Conservation (phyloP, 2,888 invertebrate genomes). For the Folsomia manolachei region DNA sequence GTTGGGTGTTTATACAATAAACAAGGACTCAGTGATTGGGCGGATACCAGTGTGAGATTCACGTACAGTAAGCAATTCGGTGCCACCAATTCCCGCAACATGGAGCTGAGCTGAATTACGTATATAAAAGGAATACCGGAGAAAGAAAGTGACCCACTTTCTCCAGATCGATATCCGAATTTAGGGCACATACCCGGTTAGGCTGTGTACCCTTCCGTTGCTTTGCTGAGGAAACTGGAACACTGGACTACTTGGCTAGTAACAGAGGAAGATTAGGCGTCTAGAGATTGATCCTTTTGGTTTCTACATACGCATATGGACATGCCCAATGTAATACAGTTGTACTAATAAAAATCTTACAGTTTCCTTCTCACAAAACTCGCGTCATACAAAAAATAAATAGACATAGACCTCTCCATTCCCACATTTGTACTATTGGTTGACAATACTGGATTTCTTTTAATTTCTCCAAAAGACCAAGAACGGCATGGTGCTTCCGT, state of each 20-base stretch:
- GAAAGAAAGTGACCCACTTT: conserved; percentile 38
- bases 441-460: no score
- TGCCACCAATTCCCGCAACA: neutral
- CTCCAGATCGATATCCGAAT: conserved; percentile 34
- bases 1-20: no score
- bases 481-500: neutral
- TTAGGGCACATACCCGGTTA: conserved; percentile 26
- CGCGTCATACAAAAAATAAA: no score
- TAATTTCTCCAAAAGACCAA: no score
- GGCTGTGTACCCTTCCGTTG: neutral
- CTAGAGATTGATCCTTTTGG: neutral
- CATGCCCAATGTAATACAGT: no score
- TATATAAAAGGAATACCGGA: neutral
- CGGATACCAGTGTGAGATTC: neutral
- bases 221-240: conserved; percentile 15
- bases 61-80: neutral
- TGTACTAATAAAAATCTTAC: no score
- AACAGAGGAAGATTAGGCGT: neutral
- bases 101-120: conserved; percentile 7
- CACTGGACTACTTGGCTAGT: conserved; percentile 20
- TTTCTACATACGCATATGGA: no score
- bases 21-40: no score
- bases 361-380: no score
- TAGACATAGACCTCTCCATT: no score
- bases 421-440: no score